phyloP scores from a whole-genome alignment of 2,888 invertebrate species.

The Oxystoma pomonae region DNA sequence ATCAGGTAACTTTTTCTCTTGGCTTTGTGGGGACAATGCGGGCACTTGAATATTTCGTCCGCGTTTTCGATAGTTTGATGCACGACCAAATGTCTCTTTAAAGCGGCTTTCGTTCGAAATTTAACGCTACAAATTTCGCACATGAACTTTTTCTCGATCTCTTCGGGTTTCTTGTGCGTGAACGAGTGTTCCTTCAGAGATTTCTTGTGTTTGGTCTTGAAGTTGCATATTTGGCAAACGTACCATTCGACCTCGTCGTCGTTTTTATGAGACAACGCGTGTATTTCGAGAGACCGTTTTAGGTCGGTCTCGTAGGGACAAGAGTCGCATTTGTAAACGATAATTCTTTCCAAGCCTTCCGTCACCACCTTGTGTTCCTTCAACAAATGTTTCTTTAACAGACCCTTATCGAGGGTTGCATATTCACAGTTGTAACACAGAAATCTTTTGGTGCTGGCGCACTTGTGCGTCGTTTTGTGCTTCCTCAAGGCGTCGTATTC shows the following conservation, averaged over 20 bases:
- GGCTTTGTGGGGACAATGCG: neutral
- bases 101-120: neutral
- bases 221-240: slow-evolving; percentile 1
- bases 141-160: neutral
- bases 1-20: neutral
- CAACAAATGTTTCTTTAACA: neutral
- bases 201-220: slow-evolving; percentile 3
- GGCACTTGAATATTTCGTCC: neutral
- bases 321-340: neutral
- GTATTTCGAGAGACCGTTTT: neutral
- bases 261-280: neutral
- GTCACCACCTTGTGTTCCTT: neutral
- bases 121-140: neutral
- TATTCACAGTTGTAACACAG: neutral
- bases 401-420: neutral
- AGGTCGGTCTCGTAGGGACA: neutral
- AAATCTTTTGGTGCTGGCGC: neutral
- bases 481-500: neutral
- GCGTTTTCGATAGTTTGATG: neutral
- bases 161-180: neutral
- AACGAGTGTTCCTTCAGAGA: slow-evolving; percentile 3
- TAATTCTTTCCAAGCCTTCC: neutral
- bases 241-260: neutral
- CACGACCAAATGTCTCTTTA: neutral
- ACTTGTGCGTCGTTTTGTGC: neutral